Conservation (phyloP, 1,140 invertebrate genomes). For the Nylanderia fulva region DNA sequence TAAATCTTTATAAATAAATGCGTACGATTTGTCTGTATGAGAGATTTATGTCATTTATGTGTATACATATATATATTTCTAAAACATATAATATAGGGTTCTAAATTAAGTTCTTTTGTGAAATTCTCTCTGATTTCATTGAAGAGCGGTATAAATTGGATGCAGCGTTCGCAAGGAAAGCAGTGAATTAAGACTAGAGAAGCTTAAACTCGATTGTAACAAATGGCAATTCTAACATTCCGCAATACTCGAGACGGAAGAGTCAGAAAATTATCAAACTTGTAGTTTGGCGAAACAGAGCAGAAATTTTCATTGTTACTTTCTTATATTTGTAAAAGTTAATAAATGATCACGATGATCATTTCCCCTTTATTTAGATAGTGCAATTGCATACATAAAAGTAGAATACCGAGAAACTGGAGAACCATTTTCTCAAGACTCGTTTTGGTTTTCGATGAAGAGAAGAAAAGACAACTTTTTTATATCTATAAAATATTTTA, state of each 20-base stretch:
- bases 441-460: neutral
- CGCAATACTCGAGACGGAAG: neutral
- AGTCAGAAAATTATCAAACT: constrained; percentile 11
- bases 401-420: neutral
- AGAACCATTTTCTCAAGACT: neutral
- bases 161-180: constrained; percentile 30
- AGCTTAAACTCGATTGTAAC: constrained; percentile 22
- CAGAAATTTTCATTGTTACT: neutral
- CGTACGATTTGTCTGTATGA: neutral
- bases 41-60: neutral
- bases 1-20: neutral
- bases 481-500: neutral
- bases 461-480: neutral
- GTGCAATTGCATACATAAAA: neutral
- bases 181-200: constrained; percentile 28
- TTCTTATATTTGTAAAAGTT: neutral
- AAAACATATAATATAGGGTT: neutral
- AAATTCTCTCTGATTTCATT: constrained; percentile 25
- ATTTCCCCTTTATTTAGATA: neutral
- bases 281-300: neutral
- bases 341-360: neutral
- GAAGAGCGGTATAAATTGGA: constrained; percentile 31
- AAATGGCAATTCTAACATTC: constrained; percentile 29
- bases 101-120: neutral
- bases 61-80: neutral